Percentiles rank a stretch among this genome's conserved stretches.
These are phyloP conservation scores for Phrynocephalus vlangalii DNA, from an alignment of 2,797 vertebrate species.

Conservation along the genomic window DNA sequence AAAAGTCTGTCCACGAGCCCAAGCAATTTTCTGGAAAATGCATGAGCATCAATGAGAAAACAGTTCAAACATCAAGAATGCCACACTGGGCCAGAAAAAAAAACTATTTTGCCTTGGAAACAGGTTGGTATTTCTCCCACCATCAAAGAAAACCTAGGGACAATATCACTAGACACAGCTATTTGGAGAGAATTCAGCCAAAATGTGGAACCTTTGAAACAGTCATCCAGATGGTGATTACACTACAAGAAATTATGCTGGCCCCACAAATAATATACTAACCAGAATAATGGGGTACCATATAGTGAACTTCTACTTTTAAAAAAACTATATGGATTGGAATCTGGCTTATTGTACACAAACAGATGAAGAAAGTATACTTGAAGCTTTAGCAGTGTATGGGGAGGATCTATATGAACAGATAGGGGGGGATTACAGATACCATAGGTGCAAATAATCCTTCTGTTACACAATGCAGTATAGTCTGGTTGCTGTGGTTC, in stretches of 20 bases:
- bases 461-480: neutral
- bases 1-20: neutral
- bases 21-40: neutral
- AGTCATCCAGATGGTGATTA: neutral
- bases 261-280: neutral
- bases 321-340: constrained; percentile 8
- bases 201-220: neutral
- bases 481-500: neutral
- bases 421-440: neutral
- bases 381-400: neutral
- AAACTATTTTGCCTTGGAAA: neutral
- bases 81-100: neutral
- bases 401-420: neutral
- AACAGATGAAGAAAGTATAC: neutral
- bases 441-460: constrained; percentile 59
- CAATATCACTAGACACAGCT: neutral
- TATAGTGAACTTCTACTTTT: neutral
- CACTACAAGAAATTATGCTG: neutral
- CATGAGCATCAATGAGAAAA: neutral
- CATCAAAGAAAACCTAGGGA: neutral
- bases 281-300: neutral
- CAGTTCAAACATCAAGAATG: neutral
- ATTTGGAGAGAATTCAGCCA: neutral
- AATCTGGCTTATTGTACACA: constrained; percentile 30
- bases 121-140: neutral